Evolutionary conservation across 53 echinoderm and acorn worm genomes (phyloP), one percentile per base, ranked within the genome.

Genomic region (Temnopleurus reevesii): DNA sequence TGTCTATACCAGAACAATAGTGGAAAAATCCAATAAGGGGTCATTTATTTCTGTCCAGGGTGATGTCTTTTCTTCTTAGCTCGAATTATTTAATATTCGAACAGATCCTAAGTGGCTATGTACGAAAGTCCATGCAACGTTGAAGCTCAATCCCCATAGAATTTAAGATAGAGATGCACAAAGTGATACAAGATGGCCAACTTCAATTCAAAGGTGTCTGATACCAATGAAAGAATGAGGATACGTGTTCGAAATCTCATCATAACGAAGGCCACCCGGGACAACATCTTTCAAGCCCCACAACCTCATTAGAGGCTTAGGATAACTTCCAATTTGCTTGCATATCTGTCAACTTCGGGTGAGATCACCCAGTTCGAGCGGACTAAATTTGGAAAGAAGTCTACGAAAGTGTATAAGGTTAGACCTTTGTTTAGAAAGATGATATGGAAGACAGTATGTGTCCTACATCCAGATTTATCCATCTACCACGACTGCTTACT

Each of bases 361-460:
- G 13, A 63, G 15, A 63, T 34, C 30, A 12, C 5, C 3, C 30
- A 9, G 33, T 31, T 33, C 33, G 15, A 13, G 63, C 63, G 12
- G 63, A 31, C 17, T 63, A 8, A 13, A 33, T 13, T 63, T 63
- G 29, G 59, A 12, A 59, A 31, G 15, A 18, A 38, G 71, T 38
- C 36, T 38, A 27, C 41, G 4, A 71, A 17, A 41, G 15, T 36
- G 71, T 41, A n/a, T 71, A 38, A n/a, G 71, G 41, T 71, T 41
- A 71, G 71, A 3, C n/a, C 21, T 41, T 71, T 71, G 71, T 71
- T 71, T 71, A 71, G 38, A 71, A 71, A 71, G 36, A 41, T 41
- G 71, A 71, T 71, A 71, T 13, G 21, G 8, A n/a, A 38, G 41
- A 21, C 36, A 41, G 41, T 38, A 71, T 71, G 38, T 71, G 71